A percentile compares a stretch with the other conserved stretches of the same genome.
phyloP scores from a whole-genome alignment of 2,888 invertebrate genomes.

The Aleiodes alternator region DNA sequence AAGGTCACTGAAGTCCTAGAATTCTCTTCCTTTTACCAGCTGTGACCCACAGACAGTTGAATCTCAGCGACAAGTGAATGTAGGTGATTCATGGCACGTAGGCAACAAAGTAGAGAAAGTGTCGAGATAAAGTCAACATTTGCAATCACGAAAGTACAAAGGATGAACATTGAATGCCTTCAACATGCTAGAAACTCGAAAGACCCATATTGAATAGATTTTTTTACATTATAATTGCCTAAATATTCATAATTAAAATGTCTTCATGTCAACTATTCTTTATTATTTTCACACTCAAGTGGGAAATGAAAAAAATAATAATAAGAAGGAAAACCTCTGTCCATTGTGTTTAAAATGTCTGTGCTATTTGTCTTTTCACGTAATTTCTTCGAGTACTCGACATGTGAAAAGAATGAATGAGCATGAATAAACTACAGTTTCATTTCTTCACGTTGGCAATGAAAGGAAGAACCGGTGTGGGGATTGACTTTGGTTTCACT shows the following conservation, averaged over 20 bases:
- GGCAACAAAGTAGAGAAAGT: conserved; percentile 68
- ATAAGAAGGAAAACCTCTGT: not conserved
- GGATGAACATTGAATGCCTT: conserved; percentile 58
- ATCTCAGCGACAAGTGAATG: conserved; percentile 17
- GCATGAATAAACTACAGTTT: conserved; percentile 29
- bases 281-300: not conserved
- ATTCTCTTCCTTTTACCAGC: conserved; percentile 1
- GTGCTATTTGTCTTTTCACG: not conserved
- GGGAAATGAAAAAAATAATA: not conserved
- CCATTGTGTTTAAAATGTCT: too few relatives aligned
- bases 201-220: not conserved
- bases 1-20: conserved; percentile 48
- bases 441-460: conserved; percentile 63
- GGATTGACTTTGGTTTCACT: conserved; percentile 68
- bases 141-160: conserved; percentile 62
- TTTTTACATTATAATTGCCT: not conserved
- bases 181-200: conserved; percentile 9
- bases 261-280: too few relatives aligned
- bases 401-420: not conserved
- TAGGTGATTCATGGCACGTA: conserved; percentile 54
- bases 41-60: not conserved
- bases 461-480: conserved; percentile 59
- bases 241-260: too few relatives aligned
- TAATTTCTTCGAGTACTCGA: conserved; percentile 1
- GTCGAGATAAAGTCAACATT: conserved; percentile 36